phyloP scores from a whole-genome alignment of 92 coral and sea anemone species.

The Phenganax stokvisi region DNA sequence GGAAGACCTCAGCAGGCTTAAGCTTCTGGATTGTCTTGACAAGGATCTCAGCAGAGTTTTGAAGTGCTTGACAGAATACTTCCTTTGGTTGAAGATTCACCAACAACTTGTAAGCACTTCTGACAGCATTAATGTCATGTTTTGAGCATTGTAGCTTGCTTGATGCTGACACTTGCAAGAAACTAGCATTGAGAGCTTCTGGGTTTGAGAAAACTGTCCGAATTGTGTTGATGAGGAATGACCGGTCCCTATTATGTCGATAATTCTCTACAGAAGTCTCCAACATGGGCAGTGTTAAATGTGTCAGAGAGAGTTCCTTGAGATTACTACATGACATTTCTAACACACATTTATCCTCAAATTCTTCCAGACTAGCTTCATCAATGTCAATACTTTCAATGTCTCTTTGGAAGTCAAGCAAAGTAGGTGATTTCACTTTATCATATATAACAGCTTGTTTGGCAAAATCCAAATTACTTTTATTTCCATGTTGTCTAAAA shows the following conservation, averaged over 20 bases:
- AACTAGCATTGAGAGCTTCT: slow-evolving; percentile 96
- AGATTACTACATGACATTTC: slow-evolving; percentile 85
- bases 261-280: slow-evolving; percentile 73
- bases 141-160: not conserved
- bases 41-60: slow-evolving; percentile 86
- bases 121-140: slow-evolving; percentile 41
- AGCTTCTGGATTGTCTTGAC: slow-evolving; percentile 61
- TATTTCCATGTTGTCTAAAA: not conserved
- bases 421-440: not conserved
- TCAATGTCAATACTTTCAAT: slow-evolving; percentile 40
- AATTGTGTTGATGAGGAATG: slow-evolving; percentile 84
- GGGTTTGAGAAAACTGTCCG: slow-evolving; percentile 87
- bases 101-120: slow-evolving; percentile 64
- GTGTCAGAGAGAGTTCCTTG: slow-evolving; percentile 87
- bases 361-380: slow-evolving; percentile 63
- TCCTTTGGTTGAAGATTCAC: slow-evolving; percentile 68
- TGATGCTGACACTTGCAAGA: slow-evolving; percentile 33
- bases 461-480: not conserved
- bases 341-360: slow-evolving; percentile 92
- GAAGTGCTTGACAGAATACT: slow-evolving; percentile 57
- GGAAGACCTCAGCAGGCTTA: slow-evolving; percentile 62
- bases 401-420: not conserved
- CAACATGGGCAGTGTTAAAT: slow-evolving; percentile 74
- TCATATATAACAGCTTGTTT: not conserved
- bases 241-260: slow-evolving; percentile 63